Evolutionary conservation across 1,140 invertebrate species (phyloP).

Genomic region (Proctacanthus coquilletti): DNA sequence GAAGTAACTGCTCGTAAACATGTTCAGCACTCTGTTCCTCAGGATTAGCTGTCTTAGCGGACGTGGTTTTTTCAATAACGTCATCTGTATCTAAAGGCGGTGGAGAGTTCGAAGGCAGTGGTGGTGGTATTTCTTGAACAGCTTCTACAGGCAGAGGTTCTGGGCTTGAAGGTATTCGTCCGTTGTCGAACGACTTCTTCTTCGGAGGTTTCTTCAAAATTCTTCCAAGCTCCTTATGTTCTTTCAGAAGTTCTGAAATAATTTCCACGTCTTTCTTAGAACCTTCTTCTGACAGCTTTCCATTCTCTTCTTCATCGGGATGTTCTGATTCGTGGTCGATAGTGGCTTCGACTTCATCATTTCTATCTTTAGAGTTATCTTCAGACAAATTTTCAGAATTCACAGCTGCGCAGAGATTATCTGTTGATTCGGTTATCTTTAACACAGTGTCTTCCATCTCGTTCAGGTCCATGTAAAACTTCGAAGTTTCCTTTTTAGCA

Average conservation of each 20-base stretch:
- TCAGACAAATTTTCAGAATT: no score
- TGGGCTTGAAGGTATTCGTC: not conserved
- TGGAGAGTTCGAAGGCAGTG: conserved; percentile 15
- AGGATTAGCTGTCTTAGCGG: not conserved
- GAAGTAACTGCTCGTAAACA: conserved; percentile 24
- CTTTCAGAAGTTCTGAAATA: conserved; percentile 65
- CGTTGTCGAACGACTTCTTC: conserved; percentile 28
- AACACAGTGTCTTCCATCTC: conserved; percentile 36
- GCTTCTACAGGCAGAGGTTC: conserved; percentile 6
- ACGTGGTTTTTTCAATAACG: conserved; percentile 5
- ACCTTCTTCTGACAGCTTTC: conserved; percentile 8
- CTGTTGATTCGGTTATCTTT: conserved; percentile 43
- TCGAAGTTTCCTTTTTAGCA: conserved; percentile 37
- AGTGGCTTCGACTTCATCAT: not conserved
- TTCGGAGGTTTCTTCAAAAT: conserved; percentile 50
- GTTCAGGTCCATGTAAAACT: conserved; percentile 46
- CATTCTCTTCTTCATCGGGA: conserved; percentile 5
- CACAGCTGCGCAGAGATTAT: no score
- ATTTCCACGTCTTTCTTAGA: conserved; percentile 35
- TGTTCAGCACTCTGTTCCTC: conserved; percentile 14
- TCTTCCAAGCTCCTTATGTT: conserved; percentile 68
- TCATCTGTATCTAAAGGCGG: conserved; percentile 15
- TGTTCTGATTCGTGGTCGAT: not conserved
- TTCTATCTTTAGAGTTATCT: no score
- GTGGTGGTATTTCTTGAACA: conserved; percentile 9